These are phyloP conservation scores for Loris lydekkerianus DNA, from an alignment of 2,797 vertebrate species.

Conservation along the genomic window DNA sequence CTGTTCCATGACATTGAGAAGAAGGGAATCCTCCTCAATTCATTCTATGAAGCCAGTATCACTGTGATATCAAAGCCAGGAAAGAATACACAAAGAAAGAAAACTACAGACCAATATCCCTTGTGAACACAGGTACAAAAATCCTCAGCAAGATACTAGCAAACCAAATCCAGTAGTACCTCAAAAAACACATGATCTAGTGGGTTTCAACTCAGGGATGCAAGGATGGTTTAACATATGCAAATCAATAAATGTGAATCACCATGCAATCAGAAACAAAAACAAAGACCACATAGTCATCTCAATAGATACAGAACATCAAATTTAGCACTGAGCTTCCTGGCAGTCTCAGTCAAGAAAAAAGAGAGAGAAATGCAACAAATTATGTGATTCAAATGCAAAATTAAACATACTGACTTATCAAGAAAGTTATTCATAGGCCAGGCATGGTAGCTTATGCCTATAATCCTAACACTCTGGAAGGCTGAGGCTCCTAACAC, in stretches of 20 bases:
- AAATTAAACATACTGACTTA: background rate
- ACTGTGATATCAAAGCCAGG: background rate
- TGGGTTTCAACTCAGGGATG: background rate
- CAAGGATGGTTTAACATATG: background rate
- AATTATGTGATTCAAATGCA: background rate
- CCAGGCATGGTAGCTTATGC: too few relatives aligned
- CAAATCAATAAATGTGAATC: background rate
- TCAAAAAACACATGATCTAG: background rate
- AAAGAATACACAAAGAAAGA: background rate
- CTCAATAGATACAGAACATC: background rate
- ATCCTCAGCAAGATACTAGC: background rate
- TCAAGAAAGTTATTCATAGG: background rate
- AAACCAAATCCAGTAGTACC: background rate
- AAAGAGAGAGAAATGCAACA: background rate
- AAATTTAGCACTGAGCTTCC: slow-evolving; percentile 14
- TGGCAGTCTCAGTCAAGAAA: background rate
- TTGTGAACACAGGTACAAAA: background rate
- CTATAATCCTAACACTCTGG: too few relatives aligned
- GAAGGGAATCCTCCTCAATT: background rate
- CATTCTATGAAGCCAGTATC: background rate
- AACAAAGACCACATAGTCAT: background rate
- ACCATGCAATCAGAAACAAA: background rate
- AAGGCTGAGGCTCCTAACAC: too few relatives aligned
- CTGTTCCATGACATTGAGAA: background rate
- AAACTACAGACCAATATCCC: background rate